These are phyloP conservation scores for Oreortyx pictus DNA, from an alignment of 2,797 vertebrate genomes.

Conservation along the genomic window DNA sequence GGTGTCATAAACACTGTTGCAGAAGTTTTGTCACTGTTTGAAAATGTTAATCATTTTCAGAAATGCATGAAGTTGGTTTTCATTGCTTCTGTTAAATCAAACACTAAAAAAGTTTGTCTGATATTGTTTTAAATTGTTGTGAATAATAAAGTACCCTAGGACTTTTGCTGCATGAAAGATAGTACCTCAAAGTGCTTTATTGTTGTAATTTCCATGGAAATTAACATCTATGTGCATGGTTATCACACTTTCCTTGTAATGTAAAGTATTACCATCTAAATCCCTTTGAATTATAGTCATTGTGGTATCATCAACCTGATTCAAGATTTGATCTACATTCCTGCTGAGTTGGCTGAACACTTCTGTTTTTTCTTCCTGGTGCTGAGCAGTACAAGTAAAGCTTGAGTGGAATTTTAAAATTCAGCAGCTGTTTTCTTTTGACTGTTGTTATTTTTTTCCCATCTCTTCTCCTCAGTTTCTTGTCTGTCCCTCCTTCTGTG, in stretches of 20 bases:
- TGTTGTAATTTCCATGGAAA: constrained; percentile 72
- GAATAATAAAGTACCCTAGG: constrained; percentile 50
- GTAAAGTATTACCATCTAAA: constrained; percentile 23
- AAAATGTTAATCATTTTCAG: neutral
- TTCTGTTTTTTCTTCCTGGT: neutral
- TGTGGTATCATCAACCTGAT: constrained; percentile 16
- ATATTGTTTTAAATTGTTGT: constrained; percentile 38
- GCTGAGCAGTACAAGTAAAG: neutral
- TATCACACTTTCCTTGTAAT: constrained; percentile 33
- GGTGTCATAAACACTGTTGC: neutral
- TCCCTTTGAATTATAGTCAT: constrained; percentile 37
- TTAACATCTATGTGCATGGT: constrained; percentile 50
- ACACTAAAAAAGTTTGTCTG: constrained; percentile 18
- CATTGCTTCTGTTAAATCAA: constrained; percentile 50
- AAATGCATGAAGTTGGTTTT: constrained; percentile 15
- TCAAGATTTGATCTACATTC: constrained; percentile 30
- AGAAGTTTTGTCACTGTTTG: neutral
- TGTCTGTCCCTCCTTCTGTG: neutral
- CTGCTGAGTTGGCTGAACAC: neutral
- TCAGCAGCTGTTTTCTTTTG: neutral
- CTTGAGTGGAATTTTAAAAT: neutral
- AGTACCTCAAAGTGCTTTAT: constrained; percentile 58
- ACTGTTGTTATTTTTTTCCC: neutral
- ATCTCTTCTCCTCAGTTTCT: neutral
- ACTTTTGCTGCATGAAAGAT: constrained; percentile 41